Percentiles rank a stretch among this genome's conserved stretches.
Evolutionary conservation across 2,888 invertebrate genomes (phyloP).

Genomic region (Gastracanthus pulcherrimus): DNA sequence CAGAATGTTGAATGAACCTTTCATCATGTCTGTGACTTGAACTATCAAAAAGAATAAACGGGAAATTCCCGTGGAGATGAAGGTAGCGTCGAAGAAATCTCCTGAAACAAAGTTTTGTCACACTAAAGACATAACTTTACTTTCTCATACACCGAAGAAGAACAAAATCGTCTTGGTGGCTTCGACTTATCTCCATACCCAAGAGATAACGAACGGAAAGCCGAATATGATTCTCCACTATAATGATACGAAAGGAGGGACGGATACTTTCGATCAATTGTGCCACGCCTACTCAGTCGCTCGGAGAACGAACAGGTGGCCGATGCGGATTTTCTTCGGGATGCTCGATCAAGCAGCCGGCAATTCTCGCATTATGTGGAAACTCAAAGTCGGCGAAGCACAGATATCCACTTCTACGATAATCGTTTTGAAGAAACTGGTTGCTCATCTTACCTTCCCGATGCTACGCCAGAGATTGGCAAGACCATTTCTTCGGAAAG

Average conservation of each 20-base stretch:
- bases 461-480: too few relatives aligned
- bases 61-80: constrained; percentile 51
- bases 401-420: too few relatives aligned
- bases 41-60: constrained; percentile 59
- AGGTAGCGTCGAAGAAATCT: constrained; percentile 56
- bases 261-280: constrained; percentile 62
- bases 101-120: constrained; percentile 49
- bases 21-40: too few relatives aligned
- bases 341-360: constrained; percentile 61
- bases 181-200: neutral
- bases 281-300: constrained; percentile 55
- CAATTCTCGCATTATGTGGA: too few relatives aligned
- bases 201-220: neutral
- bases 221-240: constrained; percentile 24
- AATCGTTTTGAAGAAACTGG: too few relatives aligned
- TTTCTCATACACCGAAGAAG: constrained; percentile 63
- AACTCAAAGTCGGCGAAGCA: too few relatives aligned
- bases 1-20: too few relatives aligned
- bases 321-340: constrained; percentile 60
- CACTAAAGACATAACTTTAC: constrained; percentile 59
- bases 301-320: constrained; percentile 59
- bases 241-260: constrained; percentile 60
- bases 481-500: too few relatives aligned
- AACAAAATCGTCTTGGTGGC: constrained; percentile 32
- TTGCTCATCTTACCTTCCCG: too few relatives aligned